Evolutionary conservation across 2,113 vertebrate genomes (phyloP).

Genomic region (Seriola aureovittata): DNA sequence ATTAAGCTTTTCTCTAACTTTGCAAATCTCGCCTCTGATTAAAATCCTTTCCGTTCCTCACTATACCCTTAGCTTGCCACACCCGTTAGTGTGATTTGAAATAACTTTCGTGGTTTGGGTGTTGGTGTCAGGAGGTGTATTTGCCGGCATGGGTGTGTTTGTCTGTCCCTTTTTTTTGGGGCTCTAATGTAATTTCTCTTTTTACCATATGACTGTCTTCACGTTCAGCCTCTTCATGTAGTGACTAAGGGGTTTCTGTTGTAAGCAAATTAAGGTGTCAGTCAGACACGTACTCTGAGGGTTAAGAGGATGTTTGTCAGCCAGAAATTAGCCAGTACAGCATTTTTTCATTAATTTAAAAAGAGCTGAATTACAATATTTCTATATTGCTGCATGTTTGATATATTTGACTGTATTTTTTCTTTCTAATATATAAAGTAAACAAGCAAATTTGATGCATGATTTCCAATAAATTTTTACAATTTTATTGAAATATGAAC

Average conservation of each 20-base stretch:
- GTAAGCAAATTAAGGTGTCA: not conserved
- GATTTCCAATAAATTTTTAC: not conserved
- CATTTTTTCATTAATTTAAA: not conserved
- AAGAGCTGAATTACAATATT: not conserved
- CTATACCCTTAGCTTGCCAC: slow-evolving; percentile 27
- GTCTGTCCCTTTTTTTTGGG: slow-evolving; percentile 62
- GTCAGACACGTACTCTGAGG: not conserved
- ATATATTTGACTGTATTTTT: not conserved
- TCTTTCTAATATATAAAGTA: not conserved
- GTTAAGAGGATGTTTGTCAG: not conserved
- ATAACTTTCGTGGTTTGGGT: slow-evolving; percentile 66
- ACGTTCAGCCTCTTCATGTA: slow-evolving; percentile 41
- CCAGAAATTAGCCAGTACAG: not conserved
- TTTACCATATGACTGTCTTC: slow-evolving; percentile 75
- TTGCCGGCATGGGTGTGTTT: slow-evolving; percentile 65
- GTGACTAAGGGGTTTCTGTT: slow-evolving; percentile 71
- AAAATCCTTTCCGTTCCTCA: slow-evolving; percentile 4
- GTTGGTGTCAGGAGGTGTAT: slow-evolving; percentile 58
- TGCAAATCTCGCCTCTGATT: not conserved
- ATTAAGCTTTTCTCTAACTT: slow-evolving; percentile 1
- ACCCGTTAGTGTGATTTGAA: slow-evolving; percentile 45
- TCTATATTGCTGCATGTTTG: not conserved
- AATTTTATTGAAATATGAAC: not conserved
- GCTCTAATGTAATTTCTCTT: slow-evolving; percentile 71
- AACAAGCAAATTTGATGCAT: not conserved